These are phyloP conservation scores for Luperina testacea DNA, from an alignment of 2,888 invertebrate species.

Conservation along the genomic window DNA sequence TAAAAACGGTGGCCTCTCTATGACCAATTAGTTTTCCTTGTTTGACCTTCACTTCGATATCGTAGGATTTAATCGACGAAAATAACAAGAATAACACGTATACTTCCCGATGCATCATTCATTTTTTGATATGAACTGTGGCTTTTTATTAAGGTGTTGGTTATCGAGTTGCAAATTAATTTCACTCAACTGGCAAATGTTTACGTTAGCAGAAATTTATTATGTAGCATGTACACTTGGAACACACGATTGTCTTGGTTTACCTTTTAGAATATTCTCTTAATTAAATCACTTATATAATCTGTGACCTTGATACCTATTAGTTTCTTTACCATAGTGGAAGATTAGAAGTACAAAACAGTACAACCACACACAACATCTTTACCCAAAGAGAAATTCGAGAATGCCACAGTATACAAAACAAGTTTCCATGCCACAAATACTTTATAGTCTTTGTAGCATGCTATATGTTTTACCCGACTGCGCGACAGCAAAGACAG, in stretches of 20 bases:
- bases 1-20: slow-evolving; percentile 75
- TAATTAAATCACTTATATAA: not conserved
- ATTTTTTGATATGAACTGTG: slow-evolving; percentile 19
- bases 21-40: slow-evolving; percentile 79
- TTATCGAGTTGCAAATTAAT: slow-evolving; percentile 64
- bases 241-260: not conserved
- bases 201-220: slow-evolving; percentile 59
- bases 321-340: too few species aligned
- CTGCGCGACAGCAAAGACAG: not conserved
- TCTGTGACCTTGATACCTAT: not conserved
- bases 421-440: not conserved
- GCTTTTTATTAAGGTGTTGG: slow-evolving; percentile 14
- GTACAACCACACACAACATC: not conserved
- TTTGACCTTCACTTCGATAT: slow-evolving; percentile 77
- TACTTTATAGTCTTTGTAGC: not conserved
- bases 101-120: slow-evolving; percentile 64
- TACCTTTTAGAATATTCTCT: not conserved
- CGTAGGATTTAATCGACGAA: slow-evolving; percentile 56
- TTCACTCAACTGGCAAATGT: slow-evolving; percentile 71
- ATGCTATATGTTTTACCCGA: too few species aligned
- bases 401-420: not conserved
- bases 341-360: not conserved
- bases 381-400: not conserved
- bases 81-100: slow-evolving; percentile 66
- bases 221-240: not conserved